Evolutionary conservation across 2,113 vertebrate genomes (phyloP).

Genomic region (Myrmecophaga tridactyla): DNA sequence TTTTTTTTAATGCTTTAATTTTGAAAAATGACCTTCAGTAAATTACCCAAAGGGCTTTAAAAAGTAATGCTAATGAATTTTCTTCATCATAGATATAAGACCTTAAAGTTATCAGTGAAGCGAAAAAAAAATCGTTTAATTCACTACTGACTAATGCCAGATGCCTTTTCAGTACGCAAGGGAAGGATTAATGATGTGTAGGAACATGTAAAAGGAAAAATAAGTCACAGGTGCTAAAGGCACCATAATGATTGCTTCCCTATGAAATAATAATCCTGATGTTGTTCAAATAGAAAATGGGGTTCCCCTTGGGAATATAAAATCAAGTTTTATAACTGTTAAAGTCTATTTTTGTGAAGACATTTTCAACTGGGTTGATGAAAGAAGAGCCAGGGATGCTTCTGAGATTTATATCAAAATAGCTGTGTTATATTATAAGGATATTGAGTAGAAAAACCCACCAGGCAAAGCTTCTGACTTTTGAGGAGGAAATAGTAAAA

Average conservation of each 20-base stretch:
- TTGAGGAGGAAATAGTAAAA: background rate
- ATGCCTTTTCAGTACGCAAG: conserved; percentile 32
- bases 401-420: background rate
- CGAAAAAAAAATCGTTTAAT: conserved; percentile 37
- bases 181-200: background rate
- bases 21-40: background rate
- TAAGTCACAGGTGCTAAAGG: conserved; percentile 16
- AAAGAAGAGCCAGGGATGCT: background rate
- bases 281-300: conserved; percentile 18
- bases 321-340: conserved; percentile 15
- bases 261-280: background rate
- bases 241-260: background rate
- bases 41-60: background rate
- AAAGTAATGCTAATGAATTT: background rate
- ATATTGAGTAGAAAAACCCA: background rate
- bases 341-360: background rate
- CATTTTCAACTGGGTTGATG: background rate
- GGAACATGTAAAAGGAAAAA: conserved; percentile 11
- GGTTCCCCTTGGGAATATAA: background rate
- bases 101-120: conserved; percentile 43
- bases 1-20: conserved; percentile 20
- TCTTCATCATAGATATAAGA: background rate
- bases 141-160: conserved; percentile 18
- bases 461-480: background rate
- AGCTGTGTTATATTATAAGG: background rate